These are phyloP conservation scores for Asobara japonica DNA, from an alignment of 1,140 invertebrate species.

Conservation along the genomic window DNA sequence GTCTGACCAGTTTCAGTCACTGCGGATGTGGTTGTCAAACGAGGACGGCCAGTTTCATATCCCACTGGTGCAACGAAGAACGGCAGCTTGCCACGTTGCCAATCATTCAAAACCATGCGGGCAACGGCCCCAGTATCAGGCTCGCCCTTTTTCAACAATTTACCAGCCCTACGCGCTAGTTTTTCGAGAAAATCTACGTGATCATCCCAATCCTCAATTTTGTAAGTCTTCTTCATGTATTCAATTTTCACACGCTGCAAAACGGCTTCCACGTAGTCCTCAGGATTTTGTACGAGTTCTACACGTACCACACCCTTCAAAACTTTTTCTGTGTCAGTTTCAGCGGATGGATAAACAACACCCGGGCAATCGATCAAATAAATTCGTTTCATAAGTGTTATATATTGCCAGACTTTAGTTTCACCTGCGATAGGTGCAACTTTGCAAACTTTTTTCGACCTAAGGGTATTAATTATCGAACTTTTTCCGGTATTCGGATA, in stretches of 20 bases:
- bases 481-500: conserved; percentile 99
- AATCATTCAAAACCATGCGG: conserved; percentile 98
- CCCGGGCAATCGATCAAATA: conserved; percentile 99
- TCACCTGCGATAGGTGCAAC: conserved; percentile 99
- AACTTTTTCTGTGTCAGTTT: conserved; percentile 95
- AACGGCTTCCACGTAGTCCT: conserved; percentile 91
- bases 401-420: conserved; percentile 99
- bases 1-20: conserved; percentile 36
- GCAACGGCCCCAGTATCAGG: conserved; percentile 90
- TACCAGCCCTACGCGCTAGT: conserved; percentile 85
- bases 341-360: conserved; percentile 94
- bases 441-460: conserved; percentile 96
- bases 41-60: conserved; percentile 73
- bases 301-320: conserved; percentile 95
- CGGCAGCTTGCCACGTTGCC: conserved; percentile 96
- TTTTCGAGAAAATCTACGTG: conserved; percentile 93
- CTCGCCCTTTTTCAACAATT: conserved; percentile 95
- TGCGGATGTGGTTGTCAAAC: conserved; percentile 38
- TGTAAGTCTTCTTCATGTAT: conserved; percentile 93
- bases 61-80: conserved; percentile 90
- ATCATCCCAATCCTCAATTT: conserved; percentile 82
- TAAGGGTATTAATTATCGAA: conserved; percentile 96
- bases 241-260: conserved; percentile 89
- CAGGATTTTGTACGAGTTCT: conserved; percentile 92
- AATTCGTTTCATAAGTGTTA: conserved; percentile 96